Conservation (phyloP, 1,140 invertebrate species). For the Zaprionus capensis region DNA sequence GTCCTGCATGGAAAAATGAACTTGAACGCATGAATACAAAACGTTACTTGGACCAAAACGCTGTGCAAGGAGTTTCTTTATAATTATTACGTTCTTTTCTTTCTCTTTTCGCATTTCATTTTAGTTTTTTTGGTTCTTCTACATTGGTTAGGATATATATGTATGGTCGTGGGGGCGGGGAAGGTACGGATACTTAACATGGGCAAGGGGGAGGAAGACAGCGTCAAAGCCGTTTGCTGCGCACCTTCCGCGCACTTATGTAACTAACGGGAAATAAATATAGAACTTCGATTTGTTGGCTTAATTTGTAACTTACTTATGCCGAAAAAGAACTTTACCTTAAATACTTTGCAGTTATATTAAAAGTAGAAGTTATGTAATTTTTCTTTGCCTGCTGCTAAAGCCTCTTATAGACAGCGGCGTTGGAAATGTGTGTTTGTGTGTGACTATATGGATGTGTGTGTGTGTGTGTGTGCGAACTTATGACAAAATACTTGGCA, state of each 20-base stretch:
- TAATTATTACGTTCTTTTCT: slow-evolving; percentile 52
- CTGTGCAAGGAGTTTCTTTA: slow-evolving; percentile 70
- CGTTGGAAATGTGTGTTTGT: slow-evolving; percentile 49
- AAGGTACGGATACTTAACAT: slow-evolving; percentile 39
- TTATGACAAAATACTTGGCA: slow-evolving; percentile 61
- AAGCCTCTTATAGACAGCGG: slow-evolving; percentile 60
- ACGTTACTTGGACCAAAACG: slow-evolving; percentile 76
- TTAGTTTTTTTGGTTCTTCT: slow-evolving; percentile 35
- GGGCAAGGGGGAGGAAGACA: slow-evolving; percentile 2
- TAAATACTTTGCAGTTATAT: slow-evolving; percentile 39
- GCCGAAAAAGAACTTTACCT: slow-evolving; percentile 42
- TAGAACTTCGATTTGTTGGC: slow-evolving; percentile 45
- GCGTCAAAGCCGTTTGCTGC: slow-evolving; percentile 29
- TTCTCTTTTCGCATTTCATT: slow-evolving; percentile 33
- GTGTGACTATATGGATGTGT: slow-evolving; percentile 14
- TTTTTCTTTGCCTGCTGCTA: slow-evolving; percentile 59
- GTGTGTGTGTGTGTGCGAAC: slow-evolving; percentile 44
- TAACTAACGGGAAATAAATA: slow-evolving; percentile 35
- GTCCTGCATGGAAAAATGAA: slow-evolving; percentile 84
- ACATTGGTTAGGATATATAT: slow-evolving; percentile 50
- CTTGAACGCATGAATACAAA: slow-evolving; percentile 84
- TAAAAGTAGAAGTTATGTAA: slow-evolving; percentile 68
- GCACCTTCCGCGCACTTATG: slow-evolving; percentile 53
- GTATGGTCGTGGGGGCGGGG: neutral
- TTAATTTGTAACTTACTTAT: slow-evolving; percentile 60